Evolutionary conservation across 1,140 invertebrate genomes (phyloP), one percentile per base, ranked within the genome.

Genomic region (Brachionus manjavacas): DNA sequence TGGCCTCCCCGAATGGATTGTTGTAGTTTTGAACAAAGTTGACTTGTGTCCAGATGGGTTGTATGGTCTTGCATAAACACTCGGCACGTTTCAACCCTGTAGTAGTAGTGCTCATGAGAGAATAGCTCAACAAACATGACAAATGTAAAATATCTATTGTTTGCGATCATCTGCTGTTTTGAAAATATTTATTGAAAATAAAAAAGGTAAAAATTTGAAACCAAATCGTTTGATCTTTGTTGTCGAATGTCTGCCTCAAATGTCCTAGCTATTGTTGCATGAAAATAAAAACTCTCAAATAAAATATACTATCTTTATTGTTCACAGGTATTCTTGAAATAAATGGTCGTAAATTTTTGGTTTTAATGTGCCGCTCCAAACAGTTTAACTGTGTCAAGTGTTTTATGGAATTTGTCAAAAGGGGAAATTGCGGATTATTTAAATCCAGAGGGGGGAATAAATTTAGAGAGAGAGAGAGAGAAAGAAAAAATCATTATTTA

Each of bases 181-280:
- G 16, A 60, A 60, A 60, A 60, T 60, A 60, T 60, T 60, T 60
- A 23, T 60, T 60, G 20, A 60, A 25, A 60, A 60, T 23, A 60
- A 20, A 60, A 60, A 46, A 46, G 8, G 16, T 60, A 60, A 60
- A 60, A 60, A 60, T 60, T 60, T 60, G 52, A 60, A 60, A 60
- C 52, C 6, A 20, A 60, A 60, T 60, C 52, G 52, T 60, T 60
- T 60, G 52, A 60, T 60, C 52, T 60, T 60, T 60, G 11, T 14
- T 16, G n/a, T 23, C 20, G 52, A 60, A 52, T 35, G 31, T 35
- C 31, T 60, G 52, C 20, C 16, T 60, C 52, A 60, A 60, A 60
- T 60, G 52, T 60, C 52, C 52, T 60, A 60, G n/a, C 52, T 60
- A 60, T 60, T 60, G 52, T 60, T 60, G 52, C 52, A 60, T 60